These are phyloP conservation scores for Drosophila aff. DNA, from an alignment of 1,140 invertebrate genomes.

Conservation along the genomic window DNA sequence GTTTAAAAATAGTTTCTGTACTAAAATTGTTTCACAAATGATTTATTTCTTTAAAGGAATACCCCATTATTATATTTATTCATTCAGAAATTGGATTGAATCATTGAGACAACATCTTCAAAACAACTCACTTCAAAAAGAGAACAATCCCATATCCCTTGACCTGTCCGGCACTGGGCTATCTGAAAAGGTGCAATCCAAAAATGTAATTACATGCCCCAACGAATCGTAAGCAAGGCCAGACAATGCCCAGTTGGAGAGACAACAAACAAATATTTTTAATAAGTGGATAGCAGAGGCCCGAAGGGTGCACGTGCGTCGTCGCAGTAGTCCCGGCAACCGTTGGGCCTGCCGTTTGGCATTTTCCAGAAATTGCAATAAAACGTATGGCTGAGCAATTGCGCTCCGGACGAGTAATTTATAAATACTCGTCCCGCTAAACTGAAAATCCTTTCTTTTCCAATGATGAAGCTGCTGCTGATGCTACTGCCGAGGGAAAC, in stretches of 20 bases:
- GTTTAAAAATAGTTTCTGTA: not conserved
- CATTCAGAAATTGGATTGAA: too few species aligned
- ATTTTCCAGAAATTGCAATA: constrained; percentile 72
- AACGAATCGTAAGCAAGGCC: constrained; percentile 64
- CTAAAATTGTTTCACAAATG: not conserved
- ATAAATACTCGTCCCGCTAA: constrained; percentile 42
- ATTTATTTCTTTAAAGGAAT: not conserved
- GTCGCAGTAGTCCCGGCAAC: constrained; percentile 51
- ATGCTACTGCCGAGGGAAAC: constrained; percentile 40
- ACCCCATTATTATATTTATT: not conserved
- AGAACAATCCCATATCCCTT: constrained; percentile 4
- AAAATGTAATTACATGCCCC: constrained; percentile 73
- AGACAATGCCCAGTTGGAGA: constrained; percentile 58
- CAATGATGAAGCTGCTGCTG: constrained; percentile 9
- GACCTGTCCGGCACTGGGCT: constrained; percentile 17
- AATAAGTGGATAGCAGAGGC: constrained; percentile 54
- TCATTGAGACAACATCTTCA: not conserved
- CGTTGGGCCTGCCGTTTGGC: constrained; percentile 10
- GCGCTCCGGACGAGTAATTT: constrained; percentile 72
- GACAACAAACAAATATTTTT: constrained; percentile 71
- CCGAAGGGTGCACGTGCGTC: constrained; percentile 50
- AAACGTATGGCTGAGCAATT: constrained; percentile 74
- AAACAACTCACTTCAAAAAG: not conserved
- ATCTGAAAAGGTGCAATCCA: constrained; percentile 43
- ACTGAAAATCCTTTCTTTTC: constrained; percentile 52